Conservation (phyloP, 2,113 vertebrate genomes). For the Lycocorax pyrrhopterus region DNA sequence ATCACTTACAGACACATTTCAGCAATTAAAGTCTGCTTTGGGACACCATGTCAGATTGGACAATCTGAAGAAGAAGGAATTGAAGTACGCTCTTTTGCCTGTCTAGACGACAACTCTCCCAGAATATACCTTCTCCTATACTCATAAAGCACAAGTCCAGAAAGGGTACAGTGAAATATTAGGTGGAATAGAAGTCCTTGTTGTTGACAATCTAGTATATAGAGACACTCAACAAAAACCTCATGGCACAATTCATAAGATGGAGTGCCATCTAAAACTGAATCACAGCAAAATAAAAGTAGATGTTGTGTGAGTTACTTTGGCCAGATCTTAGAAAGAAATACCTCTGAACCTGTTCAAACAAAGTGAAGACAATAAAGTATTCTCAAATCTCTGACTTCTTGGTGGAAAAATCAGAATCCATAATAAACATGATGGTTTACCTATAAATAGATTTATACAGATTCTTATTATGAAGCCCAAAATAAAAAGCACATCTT, state of each 20-base stretch:
- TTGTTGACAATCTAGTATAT: neutral
- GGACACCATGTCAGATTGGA: neutral
- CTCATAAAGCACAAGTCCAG: neutral
- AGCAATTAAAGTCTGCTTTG: neutral
- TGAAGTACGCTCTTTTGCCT: neutral
- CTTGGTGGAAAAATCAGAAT: neutral
- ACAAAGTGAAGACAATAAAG: neutral
- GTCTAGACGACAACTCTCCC: neutral
- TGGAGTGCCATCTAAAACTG: conserved; percentile 26
- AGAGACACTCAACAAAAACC: neutral
- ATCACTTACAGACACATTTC: neutral
- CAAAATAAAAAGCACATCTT: neutral
- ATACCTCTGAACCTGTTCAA: neutral
- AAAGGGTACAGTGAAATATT: neutral
- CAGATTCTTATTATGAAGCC: neutral
- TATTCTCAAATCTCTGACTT: neutral
- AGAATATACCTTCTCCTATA: neutral
- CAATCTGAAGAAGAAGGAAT: neutral
- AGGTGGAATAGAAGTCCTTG: neutral
- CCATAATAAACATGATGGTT: neutral
- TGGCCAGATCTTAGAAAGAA: neutral
- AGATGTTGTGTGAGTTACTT: neutral
- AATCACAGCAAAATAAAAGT: conserved; percentile 5
- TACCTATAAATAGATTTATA: neutral
- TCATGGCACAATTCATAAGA: neutral